Evolutionary conservation across 2,113 vertebrate genomes (phyloP).

Genomic region (Lasiurus cinereus): DNA sequence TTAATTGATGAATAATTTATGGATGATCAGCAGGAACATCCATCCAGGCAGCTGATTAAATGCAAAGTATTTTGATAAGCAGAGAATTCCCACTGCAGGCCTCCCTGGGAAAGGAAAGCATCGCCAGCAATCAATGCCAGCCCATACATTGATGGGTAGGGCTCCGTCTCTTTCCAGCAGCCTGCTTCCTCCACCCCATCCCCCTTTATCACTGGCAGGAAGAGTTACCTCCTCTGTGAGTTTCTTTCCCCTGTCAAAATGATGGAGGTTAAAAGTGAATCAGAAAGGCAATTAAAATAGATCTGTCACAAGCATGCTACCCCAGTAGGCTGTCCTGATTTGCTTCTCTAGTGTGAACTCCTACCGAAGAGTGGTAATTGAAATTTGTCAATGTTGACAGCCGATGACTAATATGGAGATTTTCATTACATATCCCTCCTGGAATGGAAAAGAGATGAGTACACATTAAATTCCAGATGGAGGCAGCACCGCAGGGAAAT

Average conservation of each 20-base stretch:
- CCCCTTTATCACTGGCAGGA: conserved; percentile 32
- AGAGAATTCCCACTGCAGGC: conserved; percentile 14
- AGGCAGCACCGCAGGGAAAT: conserved; percentile 24
- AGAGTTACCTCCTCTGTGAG: conserved; percentile 67
- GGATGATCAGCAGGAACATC: conserved; percentile 77
- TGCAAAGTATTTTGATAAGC: conserved; percentile 80
- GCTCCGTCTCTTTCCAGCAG: conserved; percentile 45
- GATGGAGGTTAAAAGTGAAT: conserved; percentile 81
- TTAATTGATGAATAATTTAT: conserved; percentile 83
- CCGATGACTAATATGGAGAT: conserved; percentile 83
- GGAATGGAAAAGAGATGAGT: conserved; percentile 80
- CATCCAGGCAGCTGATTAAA: conserved; percentile 78
- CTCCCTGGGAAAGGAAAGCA: neutral
- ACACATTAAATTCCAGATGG: conserved; percentile 78
- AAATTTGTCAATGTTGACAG: conserved; percentile 85
- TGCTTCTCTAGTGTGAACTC: conserved; percentile 75
- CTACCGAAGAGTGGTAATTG: conserved; percentile 77
- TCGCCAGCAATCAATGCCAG: conserved; percentile 38
- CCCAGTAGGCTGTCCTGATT: conserved; percentile 71
- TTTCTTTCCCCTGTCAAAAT: conserved; percentile 68
- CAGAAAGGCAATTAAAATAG: conserved; percentile 85
- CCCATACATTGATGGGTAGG: conserved; percentile 52
- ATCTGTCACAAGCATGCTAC: conserved; percentile 75
- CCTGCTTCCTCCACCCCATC: conserved; percentile 19
- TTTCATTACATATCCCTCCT: conserved; percentile 79